Evolutionary conservation across 2,888 invertebrate species (phyloP).

Genomic region (Pecten maximus): DNA sequence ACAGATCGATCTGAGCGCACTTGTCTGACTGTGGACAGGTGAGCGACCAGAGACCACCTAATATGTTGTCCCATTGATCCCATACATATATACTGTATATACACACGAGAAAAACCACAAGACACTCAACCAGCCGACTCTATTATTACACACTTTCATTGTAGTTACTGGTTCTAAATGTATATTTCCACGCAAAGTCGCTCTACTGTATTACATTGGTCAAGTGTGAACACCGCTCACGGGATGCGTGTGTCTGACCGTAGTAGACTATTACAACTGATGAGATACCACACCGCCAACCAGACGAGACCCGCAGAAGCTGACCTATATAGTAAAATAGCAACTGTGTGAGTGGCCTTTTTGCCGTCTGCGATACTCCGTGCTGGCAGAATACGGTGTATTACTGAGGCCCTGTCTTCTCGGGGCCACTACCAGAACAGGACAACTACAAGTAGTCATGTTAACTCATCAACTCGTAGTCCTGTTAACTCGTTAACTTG

Average conservation of each 20-base stretch:
- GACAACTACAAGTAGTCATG: too few relatives aligned
- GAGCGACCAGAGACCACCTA: conserved; percentile 15
- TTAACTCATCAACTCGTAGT: too few relatives aligned
- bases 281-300: background rate
- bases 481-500: conserved; percentile 25
- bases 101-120: background rate
- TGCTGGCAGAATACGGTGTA: background rate
- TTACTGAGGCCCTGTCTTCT: background rate
- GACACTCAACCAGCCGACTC: background rate
- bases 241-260: background rate
- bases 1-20: background rate
- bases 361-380: conserved; percentile 23
- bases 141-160: background rate
- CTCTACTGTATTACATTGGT: background rate
- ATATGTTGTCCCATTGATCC: background rate
- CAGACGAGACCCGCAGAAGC: conserved; percentile 12
- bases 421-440: background rate
- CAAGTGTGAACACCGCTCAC: background rate
- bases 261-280: conserved; percentile 17
- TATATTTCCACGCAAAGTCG: conserved; percentile 12
- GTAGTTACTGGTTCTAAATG: background rate
- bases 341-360: conserved; percentile 31
- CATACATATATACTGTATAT: background rate
- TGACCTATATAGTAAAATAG: conserved; percentile 30
- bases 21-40: conserved; percentile 14